Percentiles rank a stretch among this genome's conserved stretches.
These are phyloP conservation scores for Schmidtea mediterranea DNA, from an alignment of 1,140 invertebrate species.

Conservation along the genomic window DNA sequence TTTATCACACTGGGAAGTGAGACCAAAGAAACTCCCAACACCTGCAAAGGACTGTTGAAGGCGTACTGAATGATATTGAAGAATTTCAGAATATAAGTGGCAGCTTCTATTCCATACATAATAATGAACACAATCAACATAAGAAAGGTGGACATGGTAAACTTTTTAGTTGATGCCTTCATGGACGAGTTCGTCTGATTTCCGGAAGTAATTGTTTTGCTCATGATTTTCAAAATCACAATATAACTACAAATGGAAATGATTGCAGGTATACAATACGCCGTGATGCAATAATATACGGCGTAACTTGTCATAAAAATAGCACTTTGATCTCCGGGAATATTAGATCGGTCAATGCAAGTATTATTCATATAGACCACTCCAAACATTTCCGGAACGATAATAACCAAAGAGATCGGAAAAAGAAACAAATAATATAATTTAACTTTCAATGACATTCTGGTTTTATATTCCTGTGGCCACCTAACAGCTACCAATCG, in stretches of 20 bases:
- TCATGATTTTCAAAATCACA: slow-evolving; percentile 1
- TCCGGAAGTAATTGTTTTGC: background rate
- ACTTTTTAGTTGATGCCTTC: slow-evolving; percentile 5
- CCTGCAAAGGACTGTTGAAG: background rate
- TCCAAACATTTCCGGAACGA: no score
- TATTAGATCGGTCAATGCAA: no score
- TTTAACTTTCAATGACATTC: no score
- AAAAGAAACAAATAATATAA: no score
- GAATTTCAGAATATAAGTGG: slow-evolving; percentile 4
- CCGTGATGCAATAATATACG: no score
- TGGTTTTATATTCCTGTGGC: no score
- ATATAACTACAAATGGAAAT: slow-evolving; percentile 5
- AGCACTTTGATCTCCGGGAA: no score
- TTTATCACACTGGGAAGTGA: no score
- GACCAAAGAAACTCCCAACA: slow-evolving; percentile 8
- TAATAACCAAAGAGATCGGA: no score
- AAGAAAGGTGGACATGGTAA: slow-evolving; percentile 5
- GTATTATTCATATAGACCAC: no score
- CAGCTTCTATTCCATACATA: background rate
- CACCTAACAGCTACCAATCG: no score
- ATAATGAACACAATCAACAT: slow-evolving; percentile 6
- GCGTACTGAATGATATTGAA: background rate
- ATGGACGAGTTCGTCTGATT: slow-evolving; percentile 3
- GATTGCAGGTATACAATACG: background rate
- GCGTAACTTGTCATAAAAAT: no score